Base-by-base conservation (phyloP, 2,888 invertebrate genomes). In the Athripsodes cinereus region DNA sequence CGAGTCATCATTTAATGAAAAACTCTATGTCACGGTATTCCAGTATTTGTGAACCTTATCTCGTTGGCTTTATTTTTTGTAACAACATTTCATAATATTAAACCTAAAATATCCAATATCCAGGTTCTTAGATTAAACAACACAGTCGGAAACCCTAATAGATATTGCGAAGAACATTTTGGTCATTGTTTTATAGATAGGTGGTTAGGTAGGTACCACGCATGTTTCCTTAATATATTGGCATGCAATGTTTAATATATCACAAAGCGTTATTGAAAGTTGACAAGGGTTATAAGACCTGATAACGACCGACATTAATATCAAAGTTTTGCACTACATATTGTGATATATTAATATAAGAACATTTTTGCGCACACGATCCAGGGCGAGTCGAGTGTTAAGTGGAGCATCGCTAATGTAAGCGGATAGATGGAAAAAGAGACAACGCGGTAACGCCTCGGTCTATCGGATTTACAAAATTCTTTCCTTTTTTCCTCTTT, bases 341-440 rank as follows among this genome's bases (percentile, higher is more conserved):
- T n/a, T n/a, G n/a, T 58, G 57, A 53, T 58, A 53, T 53, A 58
- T 58, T 49, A 49, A 47, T 47, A 47, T 48, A 35, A 35, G 48
- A 58, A n/a, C 8, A 3, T 16, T 8, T 16, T 40, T 40, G 40
- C 5, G 13, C 13, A n/a, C 13, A 40, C 5, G 16, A 3, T 13
- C 40, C 31, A 8, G n/a, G n/a, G n/a, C n/a, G n/a, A n/a, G n/a
- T n/a, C n/a, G n/a, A 11, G 31, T 31, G 11, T 31, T 11, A 8
- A 31, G 6, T 31, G 31, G 31, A 31, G 8, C 31, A 31, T 31
- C 31, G 11, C 31, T 31, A 31, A 31, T 31, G 31, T 6, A 31
- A 31, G 31, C 11, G 6, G 31, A 31, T 31, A 11, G 31, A 31
- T 31, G 8, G 31, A 31, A 31, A 11, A 31, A 31, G 8, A 6